Evolutionary conservation across 2,888 invertebrate genomes (phyloP), one percentile per base, ranked within the genome.

Genomic region (Neocrepidodera transversa): DNA sequence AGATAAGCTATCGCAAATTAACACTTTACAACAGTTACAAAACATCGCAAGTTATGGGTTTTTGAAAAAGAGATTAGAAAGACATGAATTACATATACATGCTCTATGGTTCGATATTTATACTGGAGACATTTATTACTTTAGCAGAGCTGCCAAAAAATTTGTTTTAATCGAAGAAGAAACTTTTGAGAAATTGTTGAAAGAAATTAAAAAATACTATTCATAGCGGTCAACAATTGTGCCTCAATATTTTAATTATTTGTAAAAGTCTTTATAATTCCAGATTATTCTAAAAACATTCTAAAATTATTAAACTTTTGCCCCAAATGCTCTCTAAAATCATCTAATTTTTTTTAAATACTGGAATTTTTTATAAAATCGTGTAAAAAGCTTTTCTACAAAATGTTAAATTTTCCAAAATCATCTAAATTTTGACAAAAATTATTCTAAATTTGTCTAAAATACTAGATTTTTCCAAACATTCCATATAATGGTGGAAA

Each of bases 21-120:
- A 96, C 74, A 93, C 94, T 4, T 82, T 97, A 32, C 93, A 95
- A 75, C 96, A 97, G 79, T 80, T 96, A 64, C 93, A 95, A 77
- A 95, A 97, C 77, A 87, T 97, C 43, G 92, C 95, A 1, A 95
- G 94, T 10, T 95, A 97, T 76, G 92, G 93, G 35, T 95, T 96
- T 81, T 81, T 97, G 30, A 91, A 91, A 73, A 87, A 87, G 63
- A 86, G 93, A 1, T 81, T 97, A 11, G 88, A 92, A 76, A 86
- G 85, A 38, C 90, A 93, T 70, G 87, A 93, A 75, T 82, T 95
- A 36, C 92, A 93, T 72, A 90, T 97, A 66, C 95, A 95, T 74
- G 97, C 97, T 0, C 82, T 98, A 32, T 98, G 97, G 97, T 97
- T 97, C 78, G 97, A 97, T 78, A 94, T 98, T 77, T 96, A 96